These are phyloP conservation scores for Phylloscopus whistleri DNA, from an alignment of 2,113 vertebrate species.

Conservation along the genomic window DNA sequence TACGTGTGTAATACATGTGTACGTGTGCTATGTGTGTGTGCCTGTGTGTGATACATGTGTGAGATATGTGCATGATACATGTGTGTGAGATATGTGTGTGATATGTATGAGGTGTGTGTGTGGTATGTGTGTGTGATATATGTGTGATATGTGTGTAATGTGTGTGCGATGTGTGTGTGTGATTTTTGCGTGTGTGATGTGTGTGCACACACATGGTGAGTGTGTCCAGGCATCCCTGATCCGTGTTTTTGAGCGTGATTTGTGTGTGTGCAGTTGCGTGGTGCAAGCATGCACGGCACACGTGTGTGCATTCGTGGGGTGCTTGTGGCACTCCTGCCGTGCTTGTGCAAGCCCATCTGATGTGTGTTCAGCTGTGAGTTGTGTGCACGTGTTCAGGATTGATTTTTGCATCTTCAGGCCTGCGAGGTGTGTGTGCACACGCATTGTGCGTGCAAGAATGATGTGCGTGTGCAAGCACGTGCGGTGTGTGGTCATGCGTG, in stretches of 20 bases:
- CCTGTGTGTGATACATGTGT: neutral
- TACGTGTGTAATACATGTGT: neutral
- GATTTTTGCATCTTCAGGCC: neutral
- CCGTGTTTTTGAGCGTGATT: fast-evolving
- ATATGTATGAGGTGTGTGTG: fast-evolving
- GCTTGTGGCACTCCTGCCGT: fast-evolving
- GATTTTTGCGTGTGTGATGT: neutral
- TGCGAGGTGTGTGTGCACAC: too few relatives aligned
- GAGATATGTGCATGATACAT: neutral
- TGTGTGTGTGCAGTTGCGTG: neutral
- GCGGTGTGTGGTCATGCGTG: neutral
- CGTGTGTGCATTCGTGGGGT: fast-evolving
- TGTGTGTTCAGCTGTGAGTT: neutral
- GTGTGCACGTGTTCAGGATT: neutral
- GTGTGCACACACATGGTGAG: too few relatives aligned
- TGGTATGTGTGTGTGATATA: neutral
- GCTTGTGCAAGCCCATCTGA: neutral
- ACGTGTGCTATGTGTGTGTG: too few relatives aligned
- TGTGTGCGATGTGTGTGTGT: neutral
- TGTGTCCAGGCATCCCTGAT: too few relatives aligned
- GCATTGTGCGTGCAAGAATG: neutral
- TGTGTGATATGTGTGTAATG: neutral
- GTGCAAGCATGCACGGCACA: fast-evolving
- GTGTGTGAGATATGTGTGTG: neutral
- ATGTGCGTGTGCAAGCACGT: neutral